Evolutionary conservation across 2,797 vertebrate species (phyloP).

Genomic region (Tragopan temminckii): DNA sequence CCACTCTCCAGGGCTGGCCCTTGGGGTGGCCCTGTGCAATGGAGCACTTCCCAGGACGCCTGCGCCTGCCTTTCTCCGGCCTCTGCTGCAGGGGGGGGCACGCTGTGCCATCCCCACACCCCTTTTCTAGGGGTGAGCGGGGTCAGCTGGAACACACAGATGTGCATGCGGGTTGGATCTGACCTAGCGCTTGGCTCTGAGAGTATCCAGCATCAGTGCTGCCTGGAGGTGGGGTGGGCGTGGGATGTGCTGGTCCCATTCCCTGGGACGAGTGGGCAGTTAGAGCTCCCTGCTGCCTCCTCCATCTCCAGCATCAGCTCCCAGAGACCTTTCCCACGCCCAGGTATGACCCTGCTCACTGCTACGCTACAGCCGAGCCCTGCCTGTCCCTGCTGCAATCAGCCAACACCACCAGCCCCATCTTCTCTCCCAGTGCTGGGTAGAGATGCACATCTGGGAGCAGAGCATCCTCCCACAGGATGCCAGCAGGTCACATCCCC

Average conservation of each 20-base stretch:
- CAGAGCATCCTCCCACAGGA: background rate
- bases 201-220: background rate
- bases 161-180: background rate
- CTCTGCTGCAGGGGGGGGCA: background rate
- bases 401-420: background rate
- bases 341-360: background rate
- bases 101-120: background rate
- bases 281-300: background rate
- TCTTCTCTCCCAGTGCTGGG: background rate
- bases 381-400: background rate
- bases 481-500: background rate
- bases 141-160: background rate
- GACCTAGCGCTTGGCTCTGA: background rate
- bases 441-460: accelerated
- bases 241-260: background rate
- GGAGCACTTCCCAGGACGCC: background rate
- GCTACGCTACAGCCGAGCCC: background rate
- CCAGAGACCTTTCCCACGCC: background rate
- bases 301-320: background rate
- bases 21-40: accelerated
- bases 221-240: background rate
- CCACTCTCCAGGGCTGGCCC: background rate
- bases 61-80: background rate
- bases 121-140: background rate
- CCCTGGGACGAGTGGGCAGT: no score